A percentile compares a stretch with the other conserved stretches of the same genome.
phyloP scores from a whole-genome alignment of 2,797 vertebrate genomes.

The Hydrocynus forskahlii region DNA sequence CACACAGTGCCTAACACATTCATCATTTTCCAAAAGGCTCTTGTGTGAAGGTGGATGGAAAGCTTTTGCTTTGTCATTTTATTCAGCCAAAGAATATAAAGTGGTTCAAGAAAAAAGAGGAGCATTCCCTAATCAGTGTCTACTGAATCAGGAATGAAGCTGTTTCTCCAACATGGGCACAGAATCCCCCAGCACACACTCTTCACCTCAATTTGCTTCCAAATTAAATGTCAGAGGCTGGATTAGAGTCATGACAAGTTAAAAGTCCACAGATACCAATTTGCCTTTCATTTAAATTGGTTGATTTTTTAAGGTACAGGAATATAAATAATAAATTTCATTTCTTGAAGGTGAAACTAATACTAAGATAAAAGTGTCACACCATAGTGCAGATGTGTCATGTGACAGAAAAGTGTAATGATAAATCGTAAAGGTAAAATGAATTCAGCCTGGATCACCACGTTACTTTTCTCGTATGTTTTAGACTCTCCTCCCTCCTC shows the following conservation, averaged over 20 bases:
- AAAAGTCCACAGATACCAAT: conserved; percentile 51
- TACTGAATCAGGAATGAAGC: conserved; percentile 15
- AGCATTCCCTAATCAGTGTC: background rate
- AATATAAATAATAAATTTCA: conserved; percentile 26
- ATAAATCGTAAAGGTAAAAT: background rate
- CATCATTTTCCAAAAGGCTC: background rate
- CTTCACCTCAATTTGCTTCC: conserved; percentile 74
- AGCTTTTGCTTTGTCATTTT: background rate
- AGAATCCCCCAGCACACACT: conserved; percentile 59
- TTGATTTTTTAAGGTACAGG: conserved; percentile 38
- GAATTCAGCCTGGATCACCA: background rate
- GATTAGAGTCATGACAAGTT: conserved; percentile 60
- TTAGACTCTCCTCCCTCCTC: background rate
- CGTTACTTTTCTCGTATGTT: background rate
- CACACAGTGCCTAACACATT: background rate
- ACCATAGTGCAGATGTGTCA: background rate
- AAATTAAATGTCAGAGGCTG: conserved; percentile 75
- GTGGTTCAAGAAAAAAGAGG: background rate
- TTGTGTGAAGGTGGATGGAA: background rate
- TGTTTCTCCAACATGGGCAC: conserved; percentile 18
- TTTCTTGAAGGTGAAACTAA: conserved; percentile 13
- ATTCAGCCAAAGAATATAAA: too few relatives aligned
- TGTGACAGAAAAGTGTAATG: background rate
- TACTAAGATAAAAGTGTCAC: background rate
- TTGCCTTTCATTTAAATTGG: conserved; percentile 29